phyloP scores from a whole-genome alignment of 2,113 vertebrate species.

The Kryptolebias marmoratus region DNA sequence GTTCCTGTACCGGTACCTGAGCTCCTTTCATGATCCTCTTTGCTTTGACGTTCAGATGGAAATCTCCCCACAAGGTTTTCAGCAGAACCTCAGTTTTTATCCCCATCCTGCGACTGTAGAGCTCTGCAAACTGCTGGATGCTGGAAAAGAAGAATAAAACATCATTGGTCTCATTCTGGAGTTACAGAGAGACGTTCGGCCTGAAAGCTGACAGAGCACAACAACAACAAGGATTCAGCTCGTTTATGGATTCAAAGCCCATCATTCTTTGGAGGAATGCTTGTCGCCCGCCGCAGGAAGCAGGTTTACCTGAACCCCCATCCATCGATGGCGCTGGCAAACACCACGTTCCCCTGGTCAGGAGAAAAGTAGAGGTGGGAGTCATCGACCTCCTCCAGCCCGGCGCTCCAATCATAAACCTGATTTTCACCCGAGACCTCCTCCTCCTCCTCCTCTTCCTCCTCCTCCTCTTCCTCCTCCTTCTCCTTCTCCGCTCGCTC shows the following conservation, averaged over 20 bases:
- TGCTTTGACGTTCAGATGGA: constrained; percentile 90
- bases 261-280: too few relatives aligned
- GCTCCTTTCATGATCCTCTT: constrained; percentile 97
- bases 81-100: constrained; percentile 86
- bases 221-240: too few relatives aligned
- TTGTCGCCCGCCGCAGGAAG: too few relatives aligned
- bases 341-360: constrained; percentile 95
- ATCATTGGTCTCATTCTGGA: too few relatives aligned
- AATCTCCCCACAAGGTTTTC: constrained; percentile 97
- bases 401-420: constrained; percentile 94
- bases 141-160: constrained; percentile 67
- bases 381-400: constrained; percentile 91
- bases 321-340: constrained; percentile 93
- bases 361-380: constrained; percentile 96
- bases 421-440: constrained; percentile 75
- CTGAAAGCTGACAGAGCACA: not conserved
- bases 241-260: too few relatives aligned
- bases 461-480: constrained; percentile 81
- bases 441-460: constrained; percentile 69
- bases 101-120: constrained; percentile 94
- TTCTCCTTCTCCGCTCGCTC: constrained; percentile 89
- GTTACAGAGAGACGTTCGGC: too few relatives aligned
- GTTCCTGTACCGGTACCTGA: constrained; percentile 81
- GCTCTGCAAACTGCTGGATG: constrained; percentile 89
- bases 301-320: constrained; percentile 93